These are phyloP conservation scores for Polypedilum vanderplanki DNA, from an alignment of 1,140 invertebrate species.

Conservation along the genomic window DNA sequence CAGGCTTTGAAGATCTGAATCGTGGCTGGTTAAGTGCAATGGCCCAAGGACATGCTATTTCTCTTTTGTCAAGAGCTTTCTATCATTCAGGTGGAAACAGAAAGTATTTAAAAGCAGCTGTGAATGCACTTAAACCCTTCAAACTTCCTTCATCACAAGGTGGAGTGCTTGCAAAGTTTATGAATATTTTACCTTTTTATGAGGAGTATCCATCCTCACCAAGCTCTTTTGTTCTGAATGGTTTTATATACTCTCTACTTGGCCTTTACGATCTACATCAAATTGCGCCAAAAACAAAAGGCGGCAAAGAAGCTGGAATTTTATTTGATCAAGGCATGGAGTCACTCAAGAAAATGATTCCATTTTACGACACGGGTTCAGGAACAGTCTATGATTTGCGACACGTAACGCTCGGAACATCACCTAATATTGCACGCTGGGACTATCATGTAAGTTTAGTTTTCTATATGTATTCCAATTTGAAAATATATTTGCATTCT, in stretches of 20 bases:
- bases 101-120: constrained; percentile 72
- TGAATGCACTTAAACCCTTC: constrained; percentile 74
- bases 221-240: constrained; percentile 93
- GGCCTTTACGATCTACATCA: constrained; percentile 88
- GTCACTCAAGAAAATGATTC: constrained; percentile 82
- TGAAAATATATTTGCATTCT: too few relatives aligned
- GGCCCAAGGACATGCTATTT: constrained; percentile 96
- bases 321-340: constrained; percentile 81
- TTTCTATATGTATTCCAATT: too few relatives aligned
- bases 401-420: constrained; percentile 76
- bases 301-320: constrained; percentile 59
- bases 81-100: constrained; percentile 67
- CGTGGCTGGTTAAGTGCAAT: constrained; percentile 96
- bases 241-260: constrained; percentile 96
- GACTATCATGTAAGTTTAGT: constrained; percentile 87
- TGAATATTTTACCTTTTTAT: constrained; percentile 72
- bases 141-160: constrained; percentile 60
- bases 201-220: constrained; percentile 98
- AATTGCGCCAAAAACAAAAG: constrained; percentile 53
- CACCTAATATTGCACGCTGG: constrained; percentile 90
- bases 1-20: constrained; percentile 67
- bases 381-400: constrained; percentile 95
- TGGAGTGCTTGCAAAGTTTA: constrained; percentile 78
- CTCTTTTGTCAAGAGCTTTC: constrained; percentile 83
- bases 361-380: constrained; percentile 90